A percentile compares a stretch with the other conserved stretches of the same genome.
Conservation (phyloP, 2,113 vertebrate genomes). For the Phalacrocorax brasilianus region DNA sequence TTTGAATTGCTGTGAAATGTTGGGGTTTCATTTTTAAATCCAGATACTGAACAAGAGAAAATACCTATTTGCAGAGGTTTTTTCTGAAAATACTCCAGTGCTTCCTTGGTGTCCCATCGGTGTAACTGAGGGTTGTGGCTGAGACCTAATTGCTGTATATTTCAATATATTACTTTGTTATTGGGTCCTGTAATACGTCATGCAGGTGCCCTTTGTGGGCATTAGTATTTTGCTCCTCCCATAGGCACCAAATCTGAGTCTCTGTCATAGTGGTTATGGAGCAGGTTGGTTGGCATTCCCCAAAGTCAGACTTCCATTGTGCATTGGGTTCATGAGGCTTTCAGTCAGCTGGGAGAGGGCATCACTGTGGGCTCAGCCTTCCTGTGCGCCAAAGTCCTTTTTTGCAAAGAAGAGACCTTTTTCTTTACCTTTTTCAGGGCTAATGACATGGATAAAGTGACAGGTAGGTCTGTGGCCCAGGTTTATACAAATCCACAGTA, state of each 20-base stretch:
- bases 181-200: background rate
- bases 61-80: background rate
- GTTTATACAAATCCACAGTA: background rate
- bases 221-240: background rate
- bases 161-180: background rate
- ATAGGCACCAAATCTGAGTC: background rate
- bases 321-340: background rate
- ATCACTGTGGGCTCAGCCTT: background rate
- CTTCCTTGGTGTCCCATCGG: background rate
- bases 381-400: background rate
- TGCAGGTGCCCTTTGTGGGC: background rate
- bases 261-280: background rate
- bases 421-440: background rate
- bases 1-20: background rate
- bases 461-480: background rate
- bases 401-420: background rate
- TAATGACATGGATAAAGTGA: background rate
- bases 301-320: background rate
- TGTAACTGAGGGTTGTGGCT: background rate
- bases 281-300: background rate
- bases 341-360: background rate
- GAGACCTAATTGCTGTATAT: background rate
- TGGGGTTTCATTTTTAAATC: background rate
- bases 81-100: background rate
- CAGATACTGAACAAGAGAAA: background rate